phyloP scores from a whole-genome alignment of 2,797 vertebrate species.

The Scleropages formosus region DNA sequence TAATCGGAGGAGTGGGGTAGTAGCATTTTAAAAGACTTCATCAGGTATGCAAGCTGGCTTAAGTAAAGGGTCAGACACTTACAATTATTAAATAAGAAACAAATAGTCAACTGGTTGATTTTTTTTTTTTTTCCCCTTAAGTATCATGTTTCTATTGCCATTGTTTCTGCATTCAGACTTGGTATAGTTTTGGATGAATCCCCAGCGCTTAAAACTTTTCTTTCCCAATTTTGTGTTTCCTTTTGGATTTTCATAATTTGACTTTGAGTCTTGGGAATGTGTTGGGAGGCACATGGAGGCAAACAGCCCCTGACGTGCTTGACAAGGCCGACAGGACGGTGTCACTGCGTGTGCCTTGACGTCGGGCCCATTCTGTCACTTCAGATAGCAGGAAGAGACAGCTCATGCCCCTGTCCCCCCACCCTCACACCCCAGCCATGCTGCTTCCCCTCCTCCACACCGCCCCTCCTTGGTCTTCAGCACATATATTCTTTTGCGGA shows the following conservation, averaged over 20 bases:
- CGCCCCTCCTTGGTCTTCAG: background rate
- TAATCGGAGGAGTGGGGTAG: no score
- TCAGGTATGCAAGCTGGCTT: no score
- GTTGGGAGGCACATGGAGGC: background rate
- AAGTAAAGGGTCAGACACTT: no score
- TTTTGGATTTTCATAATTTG: conserved; percentile 23
- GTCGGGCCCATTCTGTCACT: conserved; percentile 2
- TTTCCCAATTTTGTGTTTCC: background rate
- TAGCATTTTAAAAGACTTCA: no score
- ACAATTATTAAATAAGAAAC: no score
- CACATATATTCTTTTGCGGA: conserved; percentile 1
- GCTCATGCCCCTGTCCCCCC: background rate
- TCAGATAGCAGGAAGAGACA: background rate
- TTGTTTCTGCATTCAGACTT: conserved; percentile 12
- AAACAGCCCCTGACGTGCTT: background rate
- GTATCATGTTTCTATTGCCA: background rate
- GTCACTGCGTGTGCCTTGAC: background rate
- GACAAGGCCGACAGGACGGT: background rate
- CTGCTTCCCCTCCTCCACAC: background rate
- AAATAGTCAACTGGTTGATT: background rate
- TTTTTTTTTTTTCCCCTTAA: background rate
- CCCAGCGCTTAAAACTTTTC: background rate
- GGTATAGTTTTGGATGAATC: background rate
- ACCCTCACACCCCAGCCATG: background rate
- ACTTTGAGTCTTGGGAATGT: background rate